phyloP scores from a whole-genome alignment of 2,888 invertebrate genomes.

The Parapristionchus giblindavisi region DNA sequence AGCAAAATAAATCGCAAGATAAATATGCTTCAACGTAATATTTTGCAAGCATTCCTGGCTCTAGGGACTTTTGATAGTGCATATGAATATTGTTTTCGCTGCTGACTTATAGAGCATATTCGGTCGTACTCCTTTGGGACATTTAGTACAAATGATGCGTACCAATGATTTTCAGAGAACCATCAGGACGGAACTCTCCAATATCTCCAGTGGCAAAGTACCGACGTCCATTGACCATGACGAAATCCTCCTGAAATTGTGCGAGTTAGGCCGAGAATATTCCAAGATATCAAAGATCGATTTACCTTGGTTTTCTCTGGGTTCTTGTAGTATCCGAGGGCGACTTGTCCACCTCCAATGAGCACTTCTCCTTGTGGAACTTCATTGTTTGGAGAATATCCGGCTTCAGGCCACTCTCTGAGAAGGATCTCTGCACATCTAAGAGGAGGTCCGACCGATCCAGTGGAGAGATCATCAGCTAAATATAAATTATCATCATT shows the following conservation, averaged over 20 bases:
- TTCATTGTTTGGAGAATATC: constrained; percentile 77
- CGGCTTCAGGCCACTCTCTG: constrained; percentile 86
- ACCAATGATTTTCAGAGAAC: constrained; percentile 95
- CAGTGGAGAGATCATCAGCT: constrained; percentile 78
- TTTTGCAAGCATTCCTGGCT: too few species aligned
- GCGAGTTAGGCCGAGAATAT: background rate
- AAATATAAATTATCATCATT: constrained; percentile 33
- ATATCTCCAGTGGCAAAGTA: constrained; percentile 98
- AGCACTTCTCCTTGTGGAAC: constrained; percentile 86
- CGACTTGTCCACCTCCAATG: constrained; percentile 88
- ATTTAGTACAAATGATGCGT: constrained; percentile 45
- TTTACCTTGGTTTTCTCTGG: constrained; percentile 80
- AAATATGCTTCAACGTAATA: too few species aligned
- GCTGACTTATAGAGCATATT: background rate
- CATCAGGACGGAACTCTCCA: constrained; percentile 90
- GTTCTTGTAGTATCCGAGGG: constrained; percentile 91
- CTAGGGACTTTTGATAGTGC: too few species aligned
- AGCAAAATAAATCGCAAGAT: too few species aligned
- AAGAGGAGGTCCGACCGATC: constrained; percentile 88
- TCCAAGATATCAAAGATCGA: background rate
- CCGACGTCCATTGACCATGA: constrained; percentile 74
- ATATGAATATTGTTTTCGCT: constrained; percentile 8
- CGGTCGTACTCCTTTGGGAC: background rate
- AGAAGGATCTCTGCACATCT: constrained; percentile 85
- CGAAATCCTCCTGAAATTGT: constrained; percentile 75